Conservation (phyloP, 2,113 vertebrate genomes). For the Zosterops japonicus region DNA sequence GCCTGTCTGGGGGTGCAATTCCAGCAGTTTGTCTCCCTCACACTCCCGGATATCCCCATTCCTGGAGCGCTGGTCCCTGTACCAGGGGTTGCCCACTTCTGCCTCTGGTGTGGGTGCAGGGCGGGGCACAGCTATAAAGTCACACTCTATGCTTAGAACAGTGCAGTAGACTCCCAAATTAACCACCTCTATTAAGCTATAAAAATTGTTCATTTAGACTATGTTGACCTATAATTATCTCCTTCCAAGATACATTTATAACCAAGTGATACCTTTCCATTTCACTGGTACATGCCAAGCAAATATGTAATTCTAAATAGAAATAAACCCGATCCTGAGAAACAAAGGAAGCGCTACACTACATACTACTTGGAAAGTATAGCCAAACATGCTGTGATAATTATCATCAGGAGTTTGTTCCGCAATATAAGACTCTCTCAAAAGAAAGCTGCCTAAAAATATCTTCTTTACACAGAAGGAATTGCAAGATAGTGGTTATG, state of each 20-base stretch:
- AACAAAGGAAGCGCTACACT: neutral
- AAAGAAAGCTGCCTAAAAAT: neutral
- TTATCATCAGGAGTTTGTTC: neutral
- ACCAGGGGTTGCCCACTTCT: neutral
- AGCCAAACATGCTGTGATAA: neutral
- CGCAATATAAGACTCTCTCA: neutral
- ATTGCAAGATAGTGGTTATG: neutral
- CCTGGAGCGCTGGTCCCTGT: accelerated
- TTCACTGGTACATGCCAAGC: neutral
- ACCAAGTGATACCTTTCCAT: neutral
- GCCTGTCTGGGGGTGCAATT: too few relatives aligned
- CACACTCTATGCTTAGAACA: neutral
- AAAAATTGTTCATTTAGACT: neutral
- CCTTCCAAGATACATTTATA: neutral
- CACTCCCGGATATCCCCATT: accelerated
- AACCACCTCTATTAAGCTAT: neutral
- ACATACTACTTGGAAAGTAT: neutral
- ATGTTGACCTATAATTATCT: neutral
- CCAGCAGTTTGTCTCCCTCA: neutral
- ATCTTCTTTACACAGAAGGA: neutral
- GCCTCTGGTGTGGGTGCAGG: neutral
- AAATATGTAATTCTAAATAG: neutral
- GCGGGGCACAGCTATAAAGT: neutral
- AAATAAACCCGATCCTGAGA: neutral
- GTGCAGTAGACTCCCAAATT: neutral